These are phyloP conservation scores for Acanthurus leucopareius DNA, from an alignment of 2,797 vertebrate genomes.

Conservation along the genomic window DNA sequence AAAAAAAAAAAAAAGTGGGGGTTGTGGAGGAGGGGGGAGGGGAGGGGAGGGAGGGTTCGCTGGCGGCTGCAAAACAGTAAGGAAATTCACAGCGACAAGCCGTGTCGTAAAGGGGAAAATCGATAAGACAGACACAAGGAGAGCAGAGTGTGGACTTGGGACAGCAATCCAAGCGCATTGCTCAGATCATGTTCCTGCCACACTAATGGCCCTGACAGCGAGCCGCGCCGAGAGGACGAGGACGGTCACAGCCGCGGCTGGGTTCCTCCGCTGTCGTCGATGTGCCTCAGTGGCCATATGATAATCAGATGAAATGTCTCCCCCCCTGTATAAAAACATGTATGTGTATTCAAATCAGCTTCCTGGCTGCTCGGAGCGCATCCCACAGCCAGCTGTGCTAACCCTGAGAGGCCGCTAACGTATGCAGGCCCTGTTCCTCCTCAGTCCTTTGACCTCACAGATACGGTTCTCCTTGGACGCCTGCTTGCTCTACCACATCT, in stretches of 20 bases:
- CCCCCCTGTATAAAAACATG: slow-evolving; percentile 63
- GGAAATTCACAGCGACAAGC: slow-evolving; percentile 99
- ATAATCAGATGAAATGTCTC: slow-evolving; percentile 81
- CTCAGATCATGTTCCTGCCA: slow-evolving; percentile 94
- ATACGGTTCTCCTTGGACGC: slow-evolving; percentile 77
- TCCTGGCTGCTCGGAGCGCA: slow-evolving; percentile 49
- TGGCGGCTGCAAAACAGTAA: slow-evolving; percentile 89
- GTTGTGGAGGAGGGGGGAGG: slow-evolving; percentile 19
- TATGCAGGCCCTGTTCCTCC: slow-evolving; percentile 68
- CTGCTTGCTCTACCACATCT: slow-evolving; percentile 76
- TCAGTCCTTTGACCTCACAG: slow-evolving; percentile 73
- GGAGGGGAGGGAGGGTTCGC: slow-evolving; percentile 73
- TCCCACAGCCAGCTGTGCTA: slow-evolving; percentile 62
- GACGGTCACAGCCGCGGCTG: slow-evolving; percentile 81
- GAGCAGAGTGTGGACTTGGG: slow-evolving; percentile 94
- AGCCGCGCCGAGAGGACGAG: slow-evolving; percentile 79
- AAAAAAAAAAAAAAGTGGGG: slow-evolving; percentile 36
- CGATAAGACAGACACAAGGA: slow-evolving; percentile 98
- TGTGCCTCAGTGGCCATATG: slow-evolving; percentile 80
- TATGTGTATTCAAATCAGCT: slow-evolving; percentile 75
- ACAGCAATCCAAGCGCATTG: slow-evolving; percentile 99
- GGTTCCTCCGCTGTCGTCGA: slow-evolving; percentile 61
- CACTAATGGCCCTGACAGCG: slow-evolving; percentile 94
- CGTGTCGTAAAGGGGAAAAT: slow-evolving; percentile 95
- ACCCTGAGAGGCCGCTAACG: slow-evolving; percentile 70